Percentiles rank a stretch among this genome's conserved stretches.
Conservation (phyloP, 2,888 invertebrate species). For the Prenolepis imparis region DNA sequence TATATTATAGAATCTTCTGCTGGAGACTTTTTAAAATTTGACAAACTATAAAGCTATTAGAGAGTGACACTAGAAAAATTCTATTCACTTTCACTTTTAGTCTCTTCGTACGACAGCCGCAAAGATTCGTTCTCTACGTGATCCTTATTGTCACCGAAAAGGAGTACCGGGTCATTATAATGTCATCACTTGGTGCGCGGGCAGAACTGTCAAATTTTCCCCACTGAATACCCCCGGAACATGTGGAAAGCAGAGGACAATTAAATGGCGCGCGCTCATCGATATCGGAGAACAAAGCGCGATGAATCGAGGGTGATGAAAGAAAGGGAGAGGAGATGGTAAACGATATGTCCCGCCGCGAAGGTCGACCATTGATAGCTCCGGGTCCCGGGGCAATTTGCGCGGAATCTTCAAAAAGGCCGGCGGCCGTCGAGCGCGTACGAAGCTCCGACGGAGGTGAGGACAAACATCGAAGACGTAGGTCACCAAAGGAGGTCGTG, state of each 20-base stretch:
- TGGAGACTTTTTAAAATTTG: slow-evolving; percentile 15
- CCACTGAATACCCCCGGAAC: background rate
- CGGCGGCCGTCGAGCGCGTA: slow-evolving; percentile 31
- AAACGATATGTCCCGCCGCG: slow-evolving; percentile 33
- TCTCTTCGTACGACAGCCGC: slow-evolving; percentile 11
- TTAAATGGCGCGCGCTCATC: slow-evolving; percentile 6
- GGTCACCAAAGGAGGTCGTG: slow-evolving; percentile 71
- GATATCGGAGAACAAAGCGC: background rate
- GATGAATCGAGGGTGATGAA: slow-evolving; percentile 7
- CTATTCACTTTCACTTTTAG: slow-evolving; percentile 42
- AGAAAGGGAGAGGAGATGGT: slow-evolving; percentile 18
- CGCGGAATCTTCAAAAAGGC: slow-evolving; percentile 53
- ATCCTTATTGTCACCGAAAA: slow-evolving; percentile 34
- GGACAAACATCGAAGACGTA: slow-evolving; percentile 43
- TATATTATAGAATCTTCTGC: slow-evolving; percentile 30
- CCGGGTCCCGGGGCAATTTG: slow-evolving; percentile 31
- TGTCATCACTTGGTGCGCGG: slow-evolving; percentile 27
- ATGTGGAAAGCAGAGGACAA: background rate
- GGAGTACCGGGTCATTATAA: background rate
- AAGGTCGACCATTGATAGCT: slow-evolving; percentile 46
- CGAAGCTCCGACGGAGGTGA: slow-evolving; percentile 19
- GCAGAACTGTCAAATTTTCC: background rate
- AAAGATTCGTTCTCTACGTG: slow-evolving; percentile 20
- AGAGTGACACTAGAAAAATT: slow-evolving; percentile 27
- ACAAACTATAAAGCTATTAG: slow-evolving; percentile 4